Percentiles rank a stretch among this genome's conserved stretches.
Conservation (phyloP, 2,888 invertebrate species). For the Mythimna vitellina region DNA sequence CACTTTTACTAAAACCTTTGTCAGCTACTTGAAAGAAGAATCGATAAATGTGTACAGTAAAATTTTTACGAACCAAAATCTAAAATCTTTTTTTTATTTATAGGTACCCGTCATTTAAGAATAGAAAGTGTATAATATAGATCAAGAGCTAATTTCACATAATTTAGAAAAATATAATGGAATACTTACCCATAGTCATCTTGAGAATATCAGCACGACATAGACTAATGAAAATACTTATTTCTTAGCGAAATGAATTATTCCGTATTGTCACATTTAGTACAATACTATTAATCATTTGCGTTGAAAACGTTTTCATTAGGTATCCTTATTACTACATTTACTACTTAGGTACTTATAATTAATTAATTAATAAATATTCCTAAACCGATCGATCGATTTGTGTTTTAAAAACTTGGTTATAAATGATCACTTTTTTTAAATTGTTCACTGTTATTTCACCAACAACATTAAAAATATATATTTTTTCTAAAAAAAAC, state of each 20-base stretch:
- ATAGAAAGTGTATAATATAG: neutral
- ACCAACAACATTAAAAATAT: conserved; percentile 41
- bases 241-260: conserved; percentile 39
- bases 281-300: conserved; percentile 57
- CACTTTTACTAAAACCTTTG: neutral
- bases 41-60: conserved; percentile 5
- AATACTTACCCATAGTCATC: conserved; percentile 84
- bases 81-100: neutral
- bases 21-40: neutral
- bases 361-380: conserved; percentile 25
- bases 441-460: conserved; percentile 35
- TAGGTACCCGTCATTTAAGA: neutral
- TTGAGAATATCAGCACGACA: conserved; percentile 42
- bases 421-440: conserved; percentile 31
- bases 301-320: conserved; percentile 43
- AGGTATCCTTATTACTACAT: conserved; percentile 22
- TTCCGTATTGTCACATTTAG: conserved; percentile 55
- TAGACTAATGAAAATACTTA: conserved; percentile 25
- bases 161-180: neutral
- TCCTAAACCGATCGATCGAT: conserved; percentile 69
- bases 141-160: neutral
- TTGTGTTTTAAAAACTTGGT: conserved; percentile 11
- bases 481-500: neutral
- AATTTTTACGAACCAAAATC: neutral
- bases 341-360: conserved; percentile 10